Conservation (phyloP, 2,113 vertebrate species). For the Antennarius striatus region DNA sequence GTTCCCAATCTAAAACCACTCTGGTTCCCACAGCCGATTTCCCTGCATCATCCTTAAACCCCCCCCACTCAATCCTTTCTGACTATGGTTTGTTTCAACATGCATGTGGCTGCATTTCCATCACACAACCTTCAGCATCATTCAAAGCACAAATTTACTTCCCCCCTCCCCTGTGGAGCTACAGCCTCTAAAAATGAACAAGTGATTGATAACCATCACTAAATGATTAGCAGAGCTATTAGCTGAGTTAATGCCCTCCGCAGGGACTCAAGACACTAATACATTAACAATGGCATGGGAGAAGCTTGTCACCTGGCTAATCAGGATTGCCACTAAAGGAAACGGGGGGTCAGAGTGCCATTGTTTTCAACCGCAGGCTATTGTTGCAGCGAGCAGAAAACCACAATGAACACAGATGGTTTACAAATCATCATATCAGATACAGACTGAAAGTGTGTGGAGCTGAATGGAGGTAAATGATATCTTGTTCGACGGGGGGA, state of each 20-base stretch:
- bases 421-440: slow-evolving; percentile 50
- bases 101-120: neutral
- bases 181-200: slow-evolving; percentile 50
- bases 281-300: slow-evolving; percentile 64
- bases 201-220: slow-evolving; percentile 54
- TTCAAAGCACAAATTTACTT: slow-evolving; percentile 8
- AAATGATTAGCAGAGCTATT: slow-evolving; percentile 41
- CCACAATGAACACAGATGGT: slow-evolving; percentile 52
- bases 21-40: neutral
- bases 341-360: slow-evolving; percentile 63
- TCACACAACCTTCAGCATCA: neutral
- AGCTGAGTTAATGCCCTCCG: slow-evolving; percentile 49
- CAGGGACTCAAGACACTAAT: slow-evolving; percentile 55
- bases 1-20: neutral
- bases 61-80: neutral
- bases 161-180: neutral
- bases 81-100: neutral
- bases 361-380: slow-evolving; percentile 59
- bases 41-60: neutral
- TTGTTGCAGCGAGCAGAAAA: slow-evolving; percentile 53
- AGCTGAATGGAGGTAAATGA: slow-evolving; percentile 12
- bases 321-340: slow-evolving; percentile 65
- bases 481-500: slow-evolving; percentile 3
- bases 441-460: slow-evolving; percentile 20
- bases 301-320: slow-evolving; percentile 65